Conservation (phyloP, 2,797 vertebrate genomes). For the Epinephelus malabaricus region DNA sequence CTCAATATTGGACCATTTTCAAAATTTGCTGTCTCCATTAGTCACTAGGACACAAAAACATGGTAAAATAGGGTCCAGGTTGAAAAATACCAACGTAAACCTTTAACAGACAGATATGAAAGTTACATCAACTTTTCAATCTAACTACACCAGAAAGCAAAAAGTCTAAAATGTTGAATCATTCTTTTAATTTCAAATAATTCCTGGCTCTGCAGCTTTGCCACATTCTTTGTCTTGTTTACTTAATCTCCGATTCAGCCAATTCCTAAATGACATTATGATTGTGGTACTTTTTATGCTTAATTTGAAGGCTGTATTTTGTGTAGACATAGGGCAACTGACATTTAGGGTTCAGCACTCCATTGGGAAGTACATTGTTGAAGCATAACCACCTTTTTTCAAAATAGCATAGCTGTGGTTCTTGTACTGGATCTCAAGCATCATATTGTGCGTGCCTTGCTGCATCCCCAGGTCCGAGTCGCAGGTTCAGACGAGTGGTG, state of each 20-base stretch:
- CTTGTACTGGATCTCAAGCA: not conserved
- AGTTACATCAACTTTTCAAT: not conserved
- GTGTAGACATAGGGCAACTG: not conserved
- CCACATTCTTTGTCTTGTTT: not conserved
- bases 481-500: conserved; percentile 94
- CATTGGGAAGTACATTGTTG: too few species aligned
- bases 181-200: too few species aligned
- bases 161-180: too few species aligned
- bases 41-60: too few species aligned
- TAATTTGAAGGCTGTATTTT: not conserved
- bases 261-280: not conserved
- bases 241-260: not conserved
- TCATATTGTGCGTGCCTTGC: not conserved
- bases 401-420: not conserved
- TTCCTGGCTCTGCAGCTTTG: too few species aligned
- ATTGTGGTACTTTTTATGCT: not conserved
- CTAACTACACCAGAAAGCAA: too few species aligned
- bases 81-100: too few species aligned
- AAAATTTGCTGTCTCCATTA: too few species aligned
- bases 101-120: not conserved
- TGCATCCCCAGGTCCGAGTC: conserved; percentile 90
- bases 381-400: too few species aligned
- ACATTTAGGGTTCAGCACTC: too few species aligned
- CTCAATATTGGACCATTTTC: too few species aligned
- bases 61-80: too few species aligned